Conservation (phyloP, 2,113 vertebrate species). For the Thamnophis sirtalis region DNA sequence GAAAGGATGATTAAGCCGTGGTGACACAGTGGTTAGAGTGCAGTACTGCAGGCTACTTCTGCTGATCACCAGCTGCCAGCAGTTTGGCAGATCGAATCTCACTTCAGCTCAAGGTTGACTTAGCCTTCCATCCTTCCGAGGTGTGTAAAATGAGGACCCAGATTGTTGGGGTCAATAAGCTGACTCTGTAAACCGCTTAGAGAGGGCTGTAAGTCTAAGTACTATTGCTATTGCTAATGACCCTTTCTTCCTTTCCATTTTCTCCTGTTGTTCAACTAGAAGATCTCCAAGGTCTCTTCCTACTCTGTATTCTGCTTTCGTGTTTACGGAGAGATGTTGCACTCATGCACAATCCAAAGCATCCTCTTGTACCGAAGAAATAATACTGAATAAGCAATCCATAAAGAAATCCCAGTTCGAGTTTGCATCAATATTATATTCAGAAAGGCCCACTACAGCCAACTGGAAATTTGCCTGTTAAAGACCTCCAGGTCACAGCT, state of each 20-base stretch:
- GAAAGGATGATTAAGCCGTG: background rate
- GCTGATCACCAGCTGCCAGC: no score
- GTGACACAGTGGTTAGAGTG: no score
- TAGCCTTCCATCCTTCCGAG: no score
- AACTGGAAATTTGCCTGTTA: conserved; percentile 28
- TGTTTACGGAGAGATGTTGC: background rate
- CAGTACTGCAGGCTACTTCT: no score
- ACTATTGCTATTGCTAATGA: background rate
- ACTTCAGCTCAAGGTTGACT: no score
- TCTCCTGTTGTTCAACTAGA: background rate
- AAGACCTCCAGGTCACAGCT: background rate
- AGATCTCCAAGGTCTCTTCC: background rate
- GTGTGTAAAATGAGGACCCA: no score
- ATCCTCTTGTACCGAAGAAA: background rate
- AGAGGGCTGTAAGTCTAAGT: no score
- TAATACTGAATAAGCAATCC: conserved; percentile 20
- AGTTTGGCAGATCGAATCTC: no score
- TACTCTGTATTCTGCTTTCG: background rate
- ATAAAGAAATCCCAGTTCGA: background rate
- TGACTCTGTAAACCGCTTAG: no score
- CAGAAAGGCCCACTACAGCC: conserved; percentile 12
- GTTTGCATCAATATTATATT: conserved; percentile 24
- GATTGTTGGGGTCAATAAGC: no score
- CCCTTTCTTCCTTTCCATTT: background rate
- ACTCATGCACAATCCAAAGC: background rate